These are phyloP conservation scores for Tortrix viridana DNA, from an alignment of 2,888 invertebrate genomes.

Conservation along the genomic window DNA sequence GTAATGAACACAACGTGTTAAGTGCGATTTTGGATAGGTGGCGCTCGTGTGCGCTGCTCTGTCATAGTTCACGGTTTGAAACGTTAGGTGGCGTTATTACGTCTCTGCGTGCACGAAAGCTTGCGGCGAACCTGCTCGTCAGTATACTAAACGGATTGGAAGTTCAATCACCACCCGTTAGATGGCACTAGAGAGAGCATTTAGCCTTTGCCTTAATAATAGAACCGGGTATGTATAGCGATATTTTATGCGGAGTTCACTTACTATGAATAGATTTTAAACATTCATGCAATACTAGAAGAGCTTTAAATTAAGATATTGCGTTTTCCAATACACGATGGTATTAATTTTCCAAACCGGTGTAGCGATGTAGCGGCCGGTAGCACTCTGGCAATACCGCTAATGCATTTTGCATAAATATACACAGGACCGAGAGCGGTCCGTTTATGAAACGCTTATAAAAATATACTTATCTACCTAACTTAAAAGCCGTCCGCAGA, in stretches of 20 bases:
- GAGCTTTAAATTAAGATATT: slow-evolving; percentile 13
- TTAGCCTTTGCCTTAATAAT: slow-evolving; percentile 3
- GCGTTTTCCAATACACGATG: slow-evolving; percentile 17
- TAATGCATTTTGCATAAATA: slow-evolving; percentile 34
- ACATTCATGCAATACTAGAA: slow-evolving; percentile 25
- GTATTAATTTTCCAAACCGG: slow-evolving; percentile 22
- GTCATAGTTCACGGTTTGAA: slow-evolving; percentile 1
- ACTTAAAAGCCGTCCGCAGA: slow-evolving; percentile 51
- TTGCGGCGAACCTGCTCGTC: not conserved
- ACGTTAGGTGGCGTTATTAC: slow-evolving; percentile 26
- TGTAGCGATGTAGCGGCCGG: slow-evolving; percentile 1
- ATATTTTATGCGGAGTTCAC: no score
- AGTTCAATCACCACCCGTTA: slow-evolving; percentile 48
- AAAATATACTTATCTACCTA: slow-evolving; percentile 43
- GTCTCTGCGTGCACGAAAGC: not conserved
- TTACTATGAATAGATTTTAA: slow-evolving; percentile 4
- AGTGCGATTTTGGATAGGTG: slow-evolving; percentile 31
- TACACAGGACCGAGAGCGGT: slow-evolving; percentile 20
- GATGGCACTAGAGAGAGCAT: slow-evolving; percentile 48
- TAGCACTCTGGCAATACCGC: slow-evolving; percentile 20
- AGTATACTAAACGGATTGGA: not conserved
- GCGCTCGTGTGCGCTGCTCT: slow-evolving; percentile 37
- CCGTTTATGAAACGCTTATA: slow-evolving; percentile 42
- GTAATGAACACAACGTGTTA: slow-evolving; percentile 7
- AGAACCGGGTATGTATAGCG: no score